These are phyloP conservation scores for Chymomyza costata DNA, from an alignment of 1,140 invertebrate species.

Conservation along the genomic window DNA sequence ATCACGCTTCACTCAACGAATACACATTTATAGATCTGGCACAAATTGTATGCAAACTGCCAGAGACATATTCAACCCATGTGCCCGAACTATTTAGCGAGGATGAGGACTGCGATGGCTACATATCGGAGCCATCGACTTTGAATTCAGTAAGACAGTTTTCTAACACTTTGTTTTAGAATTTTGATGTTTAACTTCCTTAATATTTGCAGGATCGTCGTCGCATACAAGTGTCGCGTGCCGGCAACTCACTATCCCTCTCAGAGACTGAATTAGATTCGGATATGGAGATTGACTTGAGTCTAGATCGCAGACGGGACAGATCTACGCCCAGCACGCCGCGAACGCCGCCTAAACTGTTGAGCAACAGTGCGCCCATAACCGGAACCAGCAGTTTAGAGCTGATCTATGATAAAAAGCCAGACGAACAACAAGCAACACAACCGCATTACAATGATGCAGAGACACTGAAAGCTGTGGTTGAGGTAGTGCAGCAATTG, in stretches of 20 bases:
- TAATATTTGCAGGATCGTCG: conserved; percentile 42
- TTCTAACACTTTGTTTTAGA: too few relatives aligned
- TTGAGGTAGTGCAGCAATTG: too few relatives aligned
- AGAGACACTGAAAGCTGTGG: too few relatives aligned
- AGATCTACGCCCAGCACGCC: conserved; percentile 43
- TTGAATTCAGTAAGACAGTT: conserved; percentile 47
- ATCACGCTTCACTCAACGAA: conserved; percentile 74
- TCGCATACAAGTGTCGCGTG: conserved; percentile 78
- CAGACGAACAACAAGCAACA: too few relatives aligned
- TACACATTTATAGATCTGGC: conserved; percentile 97
- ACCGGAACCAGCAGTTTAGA: too few relatives aligned
- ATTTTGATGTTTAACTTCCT: background rate
- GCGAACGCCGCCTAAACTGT: too few relatives aligned
- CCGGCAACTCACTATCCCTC: conserved; percentile 84
- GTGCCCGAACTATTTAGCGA: conserved; percentile 78
- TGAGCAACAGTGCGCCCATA: too few relatives aligned
- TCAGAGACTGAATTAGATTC: conserved; percentile 88
- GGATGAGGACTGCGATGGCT: conserved; percentile 86
- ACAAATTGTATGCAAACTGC: conserved; percentile 95
- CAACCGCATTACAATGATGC: too few relatives aligned
- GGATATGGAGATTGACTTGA: conserved; percentile 75
- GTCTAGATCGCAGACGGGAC: conserved; percentile 38
- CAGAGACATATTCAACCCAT: conserved; percentile 76
- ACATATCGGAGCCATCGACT: conserved; percentile 87
- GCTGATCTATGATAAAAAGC: too few relatives aligned